Evolutionary conservation across 2,888 invertebrate species (phyloP), one percentile per base, ranked within the genome.

Genomic region (Scaptomyza reducta): DNA sequence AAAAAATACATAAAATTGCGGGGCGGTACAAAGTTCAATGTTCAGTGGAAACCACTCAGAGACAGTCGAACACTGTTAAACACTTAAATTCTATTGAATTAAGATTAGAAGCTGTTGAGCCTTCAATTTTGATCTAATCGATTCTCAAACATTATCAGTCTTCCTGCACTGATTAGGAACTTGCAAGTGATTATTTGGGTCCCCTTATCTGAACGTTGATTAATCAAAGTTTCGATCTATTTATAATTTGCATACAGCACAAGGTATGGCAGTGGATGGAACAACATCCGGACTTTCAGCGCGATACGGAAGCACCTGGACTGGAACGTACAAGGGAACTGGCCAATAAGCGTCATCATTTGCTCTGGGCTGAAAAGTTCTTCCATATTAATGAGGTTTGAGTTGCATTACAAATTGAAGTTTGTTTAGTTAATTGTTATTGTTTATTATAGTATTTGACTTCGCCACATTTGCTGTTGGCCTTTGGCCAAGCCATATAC

Each of bases 311-410:
- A 42, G 92, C 93, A 0, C 91, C 92, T 0, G 92, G 91, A 51
- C 89, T 93, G 83, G 96, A 93, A 89, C 93, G 93, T 64, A 93
- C 93, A 75, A 92, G 95, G 11, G 93, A 93, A 29, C 81, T 93
- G 57, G 91, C 94, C 0, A 93, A 93, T 31, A 93, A 94, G 79
- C 92, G 94, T 71, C 93, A 94, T 91, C 94, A 95, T 74, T 92
- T 94, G n/a, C 89, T 96, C 14, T 93, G 94, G 85, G 93, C 94
- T 77, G 94, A 95, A 87, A 92, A 95, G 40, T 93, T 96, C 55
- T 91, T 88, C 59, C 84, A 79, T 4, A 42, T 89, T 2, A 77
- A 88, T 47, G 90, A 89, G 69, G 89, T 90, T 11, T 13, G 14
- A 29, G 10, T 33, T 33, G 0, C 25, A 9, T 18, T 47, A 5